These are phyloP conservation scores for Isichthys henryi DNA, from an alignment of 2,113 vertebrate genomes.

Conservation along the genomic window DNA sequence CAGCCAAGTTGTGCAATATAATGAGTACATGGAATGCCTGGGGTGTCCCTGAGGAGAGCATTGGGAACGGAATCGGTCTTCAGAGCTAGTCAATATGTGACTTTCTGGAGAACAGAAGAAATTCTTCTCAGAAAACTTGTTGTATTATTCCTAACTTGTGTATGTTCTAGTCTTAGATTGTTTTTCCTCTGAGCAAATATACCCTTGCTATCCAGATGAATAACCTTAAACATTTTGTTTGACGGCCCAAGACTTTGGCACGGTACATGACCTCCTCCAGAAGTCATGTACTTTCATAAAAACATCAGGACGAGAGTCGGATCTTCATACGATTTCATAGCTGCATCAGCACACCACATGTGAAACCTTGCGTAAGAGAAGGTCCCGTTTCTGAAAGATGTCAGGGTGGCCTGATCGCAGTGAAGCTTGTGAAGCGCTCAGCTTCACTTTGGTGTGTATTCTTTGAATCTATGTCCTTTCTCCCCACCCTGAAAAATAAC, in stretches of 20 bases:
- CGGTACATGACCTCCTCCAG: not conserved
- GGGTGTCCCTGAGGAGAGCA: not conserved
- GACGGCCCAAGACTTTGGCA: not conserved
- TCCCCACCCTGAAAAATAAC: not conserved
- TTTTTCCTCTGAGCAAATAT: not conserved
- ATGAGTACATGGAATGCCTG: no score
- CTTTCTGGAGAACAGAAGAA: not conserved
- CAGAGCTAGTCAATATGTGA: not conserved
- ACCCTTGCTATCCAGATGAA: not conserved
- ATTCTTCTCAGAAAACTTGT: not conserved
- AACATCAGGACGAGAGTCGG: not conserved
- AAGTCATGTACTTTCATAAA: not conserved
- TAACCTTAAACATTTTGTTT: not conserved
- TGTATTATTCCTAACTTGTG: not conserved
- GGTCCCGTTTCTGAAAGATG: not conserved
- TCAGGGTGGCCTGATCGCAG: not conserved
- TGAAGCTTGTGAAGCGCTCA: not conserved
- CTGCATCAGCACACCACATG: not conserved
- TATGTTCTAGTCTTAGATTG: not conserved
- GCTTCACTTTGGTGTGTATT: not conserved
- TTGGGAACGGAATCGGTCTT: not conserved
- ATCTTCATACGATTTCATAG: not conserved
- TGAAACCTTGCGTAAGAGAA: not conserved
- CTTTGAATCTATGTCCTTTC: not conserved
- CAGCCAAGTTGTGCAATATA: not conserved